Conservation (phyloP, 2,113 vertebrate genomes). For the Acinonyx jubatus region DNA sequence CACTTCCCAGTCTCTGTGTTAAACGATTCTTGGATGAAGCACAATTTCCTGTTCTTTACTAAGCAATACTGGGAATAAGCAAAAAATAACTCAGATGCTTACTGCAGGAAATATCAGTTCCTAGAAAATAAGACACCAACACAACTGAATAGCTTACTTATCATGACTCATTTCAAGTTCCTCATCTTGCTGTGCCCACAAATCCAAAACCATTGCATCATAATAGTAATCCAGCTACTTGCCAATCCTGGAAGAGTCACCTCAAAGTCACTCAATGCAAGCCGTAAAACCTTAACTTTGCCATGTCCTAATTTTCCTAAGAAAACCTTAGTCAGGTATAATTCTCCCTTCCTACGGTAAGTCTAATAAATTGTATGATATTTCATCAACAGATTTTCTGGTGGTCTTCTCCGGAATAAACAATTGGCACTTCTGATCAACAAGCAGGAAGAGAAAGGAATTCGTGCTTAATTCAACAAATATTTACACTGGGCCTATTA, state of each 20-base stretch:
- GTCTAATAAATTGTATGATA: neutral
- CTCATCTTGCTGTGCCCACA: neutral
- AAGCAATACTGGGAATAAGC: neutral
- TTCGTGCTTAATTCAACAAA: neutral
- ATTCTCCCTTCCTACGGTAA: neutral
- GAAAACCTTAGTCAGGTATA: neutral
- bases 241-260: neutral
- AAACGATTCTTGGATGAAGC: neutral
- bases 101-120: neutral
- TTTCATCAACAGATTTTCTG: neutral
- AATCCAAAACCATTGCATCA: neutral
- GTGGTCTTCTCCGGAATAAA: neutral
- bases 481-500: neutral
- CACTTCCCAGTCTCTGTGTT: neutral
- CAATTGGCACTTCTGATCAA: neutral
- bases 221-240: neutral
- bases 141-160: neutral
- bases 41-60: neutral
- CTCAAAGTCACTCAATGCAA: neutral
- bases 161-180: neutral
- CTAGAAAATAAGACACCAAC: neutral
- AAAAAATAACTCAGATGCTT: neutral
- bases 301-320: neutral
- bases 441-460: neutral
- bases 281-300: neutral